Percentiles rank a stretch among this genome's conserved stretches.
Evolutionary conservation across 2,113 vertebrate species (phyloP).

Genomic region (Amphilophus citrinellus): DNA sequence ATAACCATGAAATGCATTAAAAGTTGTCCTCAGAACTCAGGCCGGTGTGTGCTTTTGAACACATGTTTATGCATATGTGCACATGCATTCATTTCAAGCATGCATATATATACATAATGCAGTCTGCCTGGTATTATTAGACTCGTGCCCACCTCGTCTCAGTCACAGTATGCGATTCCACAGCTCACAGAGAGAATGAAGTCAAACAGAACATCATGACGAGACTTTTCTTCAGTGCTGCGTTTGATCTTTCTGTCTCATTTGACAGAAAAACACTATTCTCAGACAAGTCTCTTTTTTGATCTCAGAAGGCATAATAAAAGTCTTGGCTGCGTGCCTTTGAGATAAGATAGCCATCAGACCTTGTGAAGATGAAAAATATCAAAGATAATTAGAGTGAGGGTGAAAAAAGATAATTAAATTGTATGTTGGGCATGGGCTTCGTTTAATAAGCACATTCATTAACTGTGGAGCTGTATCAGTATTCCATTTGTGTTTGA

Average conservation of each 20-base stretch:
- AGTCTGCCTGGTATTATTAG: conserved; percentile 14
- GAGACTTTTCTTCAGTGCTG: conserved; percentile 61
- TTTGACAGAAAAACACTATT: conserved; percentile 62
- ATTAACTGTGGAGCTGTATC: conserved; percentile 69
- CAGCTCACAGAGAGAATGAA: conserved; percentile 43
- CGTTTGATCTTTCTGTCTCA: conserved; percentile 69
- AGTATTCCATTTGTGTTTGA: conserved; percentile 72
- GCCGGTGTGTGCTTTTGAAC: conserved; percentile 16
- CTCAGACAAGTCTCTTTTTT: conserved; percentile 58
- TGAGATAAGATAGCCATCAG: conserved; percentile 70
- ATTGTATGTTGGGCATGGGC: conserved; percentile 60
- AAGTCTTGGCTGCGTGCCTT: conserved; percentile 63
- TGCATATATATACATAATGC: conserved; percentile 25
- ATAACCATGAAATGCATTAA: conserved; percentile 46
- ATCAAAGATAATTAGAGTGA: conserved; percentile 73
- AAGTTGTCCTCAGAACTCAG: conserved; percentile 32
- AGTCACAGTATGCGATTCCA: conserved; percentile 46
- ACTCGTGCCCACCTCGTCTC: not conserved
- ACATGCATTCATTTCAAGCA: conserved; percentile 22
- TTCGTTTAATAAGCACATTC: conserved; percentile 72
- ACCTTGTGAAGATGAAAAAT: conserved; percentile 74
- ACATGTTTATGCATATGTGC: conserved; percentile 24
- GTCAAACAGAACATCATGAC: conserved; percentile 65
- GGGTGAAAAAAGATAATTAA: conserved; percentile 73
- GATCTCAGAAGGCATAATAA: conserved; percentile 67